Evolutionary conservation across 2,797 vertebrate species (phyloP), one percentile per base, ranked within the genome.

Genomic region (Sebastes itinus): DNA sequence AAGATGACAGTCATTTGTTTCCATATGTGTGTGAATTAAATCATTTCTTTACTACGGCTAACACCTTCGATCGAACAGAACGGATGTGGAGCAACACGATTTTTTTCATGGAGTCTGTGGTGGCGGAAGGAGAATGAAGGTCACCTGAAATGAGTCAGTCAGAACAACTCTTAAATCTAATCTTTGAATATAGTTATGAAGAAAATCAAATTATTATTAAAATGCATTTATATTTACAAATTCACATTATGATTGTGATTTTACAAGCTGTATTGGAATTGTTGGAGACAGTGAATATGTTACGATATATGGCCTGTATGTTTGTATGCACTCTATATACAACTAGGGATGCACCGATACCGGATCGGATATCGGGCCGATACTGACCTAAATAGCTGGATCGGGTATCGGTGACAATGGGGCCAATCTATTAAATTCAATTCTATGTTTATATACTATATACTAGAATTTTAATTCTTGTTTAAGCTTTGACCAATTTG

Each of bases 1-100:
- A 84, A 91, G 83, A 89, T 72, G 74, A 79, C 86, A 83, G 80
- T 66, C 72, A 61, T 82, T 87, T 85, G 71, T 49, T 87, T 87
- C 46, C 60, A 63, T 80, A 54, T 25, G 67, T 79, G 67, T 78
- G 80, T 63, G 66, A 72, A 80, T 55, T 9, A 9, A 82, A 35
- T 85, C 2, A 28, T 67, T 71, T 46, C 54, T 12, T 38, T 9
- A 8, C 35, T 27, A 7, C 2, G 10, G 27, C 52, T 61, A 25
- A 77, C 69, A 76, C 59, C 75, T 61, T 11, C 46, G 28, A 33
- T 60, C 67, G 76, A 56, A 70, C n/a, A 32, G 7, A 74, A 20
- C 4, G 18, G 7, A 72, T 69, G 42, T 22, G 42, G 30, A 27
- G 28, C 4, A 32, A 32, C 11, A 6, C 10, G 52, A 12, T 58